Evolutionary conservation across 64 coral and sea anemone species (phyloP), one percentile per base, ranked within the genome.

Genomic region (Montipora capricornis): DNA sequence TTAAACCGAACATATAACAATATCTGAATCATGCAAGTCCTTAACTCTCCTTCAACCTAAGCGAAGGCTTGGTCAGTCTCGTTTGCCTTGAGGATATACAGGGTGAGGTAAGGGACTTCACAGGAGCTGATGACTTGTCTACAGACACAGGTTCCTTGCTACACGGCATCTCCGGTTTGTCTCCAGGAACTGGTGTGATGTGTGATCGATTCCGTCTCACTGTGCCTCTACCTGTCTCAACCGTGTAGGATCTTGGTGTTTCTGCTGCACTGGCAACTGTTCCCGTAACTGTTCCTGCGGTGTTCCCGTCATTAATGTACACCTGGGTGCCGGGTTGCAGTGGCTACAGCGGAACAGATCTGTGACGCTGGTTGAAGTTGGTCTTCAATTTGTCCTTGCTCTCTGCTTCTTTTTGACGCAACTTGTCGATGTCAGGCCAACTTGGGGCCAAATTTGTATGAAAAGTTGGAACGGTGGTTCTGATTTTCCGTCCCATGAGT

Each of bases 261-360:
- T 22, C 22, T 22, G 22, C 22, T 22, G 22, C 22, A 22, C 22
- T 22, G 22, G 22, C 22, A 26, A 90, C 49, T 52, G 45, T 68
- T 57, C 87, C 87, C 22, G 52, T 69, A 47, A 53, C 58, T 45
- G 77, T 51, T 50, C 53, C 14, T 55, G 52, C 52, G 52, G 52
- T 55, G 52, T 55, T 55, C 52, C 52, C 52, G 49, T 87, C 88
- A 79, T 76, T 16, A 16, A 95, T 79, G 19, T 73, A 78, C n/a
- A 95, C 93, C 9, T 47, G 49, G 7, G 67, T 68, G 13, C 82
- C 93, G 26, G 80, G 87, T 79, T 87, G 49, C 4, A 94, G 71
- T 46, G 53, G 22, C 66, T 16, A 15, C 19, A 89, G 73, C 29
- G 45, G 7, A 9, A 15, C 13, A 48, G 53, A 20, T n/a, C 51